Evolutionary conservation across 2,113 vertebrate genomes (phyloP), one percentile per base, ranked within the genome.

Genomic region (Ascaphus truei): DNA sequence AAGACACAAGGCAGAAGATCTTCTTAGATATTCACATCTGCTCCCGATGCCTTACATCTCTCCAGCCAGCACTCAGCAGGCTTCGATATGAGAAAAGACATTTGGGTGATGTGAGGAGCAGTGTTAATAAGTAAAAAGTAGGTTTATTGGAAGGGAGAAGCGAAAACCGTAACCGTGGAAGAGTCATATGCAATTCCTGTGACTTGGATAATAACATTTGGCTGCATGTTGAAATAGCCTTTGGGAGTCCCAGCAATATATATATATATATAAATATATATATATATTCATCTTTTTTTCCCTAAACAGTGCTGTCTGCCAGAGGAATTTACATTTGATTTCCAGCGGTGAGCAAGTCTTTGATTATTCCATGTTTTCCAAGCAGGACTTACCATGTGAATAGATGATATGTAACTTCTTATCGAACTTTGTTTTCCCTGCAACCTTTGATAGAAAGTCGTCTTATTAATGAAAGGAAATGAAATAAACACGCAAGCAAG

Each of bases 381-480:
- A 62, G 55, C 59, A 58, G 43, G 53, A 61, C 30, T 72, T 83
- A 72, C 76, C 61, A 11, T 63, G 50, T 69, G 47, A 58, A 74
- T 66, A 62, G 71, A 78, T 79, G 74, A 72, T 60, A 72, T 61
- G 57, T 0, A 58, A 79, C 61, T 78, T 73, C 72, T 60, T 41
- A 57, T 72, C 81, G 82, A 74, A 55, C 71, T 72, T 73, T 47
- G 9, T 23, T 22, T 7, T 12, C 20, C 18, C 18, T 47, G 3
- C 23, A 47, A 47, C 18, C 16, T 22, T 20, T 47, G n/a, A n/a
- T n/a, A n/a, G n/a, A 20, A 47, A 53, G 74, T 73, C 73, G 50
- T 75, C 62, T 57, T 10, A 20, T 72, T 0, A 33, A 66, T 68
- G 79, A 83, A 84, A 80, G 72, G 76, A 72, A 36, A 75, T 60